phyloP scores from a whole-genome alignment of 1,140 invertebrate genomes.

The Achroia grisella region DNA sequence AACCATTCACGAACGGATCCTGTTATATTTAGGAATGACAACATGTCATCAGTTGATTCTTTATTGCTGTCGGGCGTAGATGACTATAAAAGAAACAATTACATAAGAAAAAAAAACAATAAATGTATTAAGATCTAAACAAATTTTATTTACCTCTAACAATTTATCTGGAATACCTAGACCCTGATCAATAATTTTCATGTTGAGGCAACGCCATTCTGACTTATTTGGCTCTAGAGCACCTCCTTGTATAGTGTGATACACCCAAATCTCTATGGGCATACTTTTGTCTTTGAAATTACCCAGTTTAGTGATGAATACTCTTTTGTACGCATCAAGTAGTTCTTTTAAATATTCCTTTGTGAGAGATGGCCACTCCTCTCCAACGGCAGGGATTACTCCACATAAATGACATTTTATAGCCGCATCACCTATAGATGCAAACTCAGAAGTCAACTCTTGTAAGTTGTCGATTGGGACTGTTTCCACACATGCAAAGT shows the following conservation, averaged over 20 bases:
- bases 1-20: constrained; percentile 52
- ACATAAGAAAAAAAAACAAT: background rate
- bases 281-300: constrained; percentile 65
- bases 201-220: constrained; percentile 73
- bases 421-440: constrained; percentile 51
- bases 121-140: constrained; percentile 2
- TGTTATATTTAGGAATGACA: constrained; percentile 49
- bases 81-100: constrained; percentile 16
- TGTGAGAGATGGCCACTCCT: constrained; percentile 70
- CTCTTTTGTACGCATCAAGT: constrained; percentile 54
- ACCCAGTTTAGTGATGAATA: constrained; percentile 62
- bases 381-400: constrained; percentile 71
- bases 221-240: constrained; percentile 66
- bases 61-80: background rate
- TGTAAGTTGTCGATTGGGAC: constrained; percentile 53
- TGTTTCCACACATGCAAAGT: constrained; percentile 68
- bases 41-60: constrained; percentile 22
- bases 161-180: constrained; percentile 71
- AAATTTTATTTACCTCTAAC: constrained; percentile 30
- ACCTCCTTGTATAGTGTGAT: constrained; percentile 52
- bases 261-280: constrained; percentile 74
- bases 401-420: constrained; percentile 75
- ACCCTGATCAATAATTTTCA: constrained; percentile 71
- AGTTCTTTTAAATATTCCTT: constrained; percentile 72
- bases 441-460: constrained; percentile 56